phyloP scores from a whole-genome alignment of 2,888 invertebrate genomes.

The Drosophila niveifrons region DNA sequence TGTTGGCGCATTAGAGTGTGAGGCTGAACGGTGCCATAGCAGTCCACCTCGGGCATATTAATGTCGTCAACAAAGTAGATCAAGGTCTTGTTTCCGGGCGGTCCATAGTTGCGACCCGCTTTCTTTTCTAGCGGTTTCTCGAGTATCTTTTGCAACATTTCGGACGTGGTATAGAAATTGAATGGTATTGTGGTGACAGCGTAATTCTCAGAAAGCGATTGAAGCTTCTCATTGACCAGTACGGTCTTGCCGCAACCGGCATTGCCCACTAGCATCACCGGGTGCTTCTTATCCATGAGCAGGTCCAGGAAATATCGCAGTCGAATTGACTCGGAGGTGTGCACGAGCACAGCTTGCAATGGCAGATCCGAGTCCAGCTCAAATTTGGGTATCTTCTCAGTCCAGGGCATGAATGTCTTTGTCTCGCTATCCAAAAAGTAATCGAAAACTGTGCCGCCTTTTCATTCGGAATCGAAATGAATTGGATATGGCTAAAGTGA shows the following conservation, averaged over 20 bases:
- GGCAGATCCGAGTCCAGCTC: slow-evolving; percentile 96
- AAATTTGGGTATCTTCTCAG: slow-evolving; percentile 94
- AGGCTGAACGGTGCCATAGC: slow-evolving; percentile 97
- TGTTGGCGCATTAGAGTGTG: slow-evolving; percentile 98
- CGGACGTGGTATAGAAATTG: slow-evolving; percentile 97
- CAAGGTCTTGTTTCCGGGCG: slow-evolving; percentile 96
- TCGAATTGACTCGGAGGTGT: slow-evolving; percentile 96
- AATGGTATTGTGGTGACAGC: slow-evolving; percentile 96
- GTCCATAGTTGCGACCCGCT: slow-evolving; percentile 97
- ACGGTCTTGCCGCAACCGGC: slow-evolving; percentile 98
- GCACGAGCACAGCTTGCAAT: slow-evolving; percentile 96
- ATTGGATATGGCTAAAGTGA: neutral
- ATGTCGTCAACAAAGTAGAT: slow-evolving; percentile 98
- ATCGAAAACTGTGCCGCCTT: slow-evolving; percentile 96
- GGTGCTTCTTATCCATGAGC: slow-evolving; percentile 94
- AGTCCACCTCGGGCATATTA: slow-evolving; percentile 97
- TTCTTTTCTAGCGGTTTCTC: slow-evolving; percentile 98
- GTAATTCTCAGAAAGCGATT: slow-evolving; percentile 92
- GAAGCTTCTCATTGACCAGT: slow-evolving; percentile 90
- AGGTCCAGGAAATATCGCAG: slow-evolving; percentile 95
- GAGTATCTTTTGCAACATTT: slow-evolving; percentile 96
- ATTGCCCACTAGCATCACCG: slow-evolving; percentile 97
- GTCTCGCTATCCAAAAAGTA: slow-evolving; percentile 96
- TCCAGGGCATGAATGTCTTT: slow-evolving; percentile 96
- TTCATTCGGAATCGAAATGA: neutral